Conservation (phyloP, 1,140 invertebrate species). For the Acyrthosiphon pisum region DNA sequence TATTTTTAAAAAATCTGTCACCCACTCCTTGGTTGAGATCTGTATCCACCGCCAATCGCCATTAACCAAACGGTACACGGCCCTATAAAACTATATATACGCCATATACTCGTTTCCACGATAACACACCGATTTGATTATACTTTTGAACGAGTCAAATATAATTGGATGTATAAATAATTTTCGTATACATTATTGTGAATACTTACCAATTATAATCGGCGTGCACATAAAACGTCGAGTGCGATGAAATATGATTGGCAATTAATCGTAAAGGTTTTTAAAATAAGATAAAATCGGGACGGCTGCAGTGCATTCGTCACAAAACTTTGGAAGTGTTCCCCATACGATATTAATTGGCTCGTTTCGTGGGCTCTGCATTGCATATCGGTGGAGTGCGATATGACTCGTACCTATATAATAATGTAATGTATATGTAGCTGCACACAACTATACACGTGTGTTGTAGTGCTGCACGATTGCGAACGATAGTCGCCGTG, state of each 20-base stretch:
- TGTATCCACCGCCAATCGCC: not conserved
- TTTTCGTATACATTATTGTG: not conserved
- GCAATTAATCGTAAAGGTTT: slow-evolving; percentile 12
- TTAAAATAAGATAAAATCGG: not conserved
- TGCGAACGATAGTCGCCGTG: not conserved
- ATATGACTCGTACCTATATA: not conserved
- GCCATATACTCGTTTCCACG: not conserved
- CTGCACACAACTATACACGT: not conserved
- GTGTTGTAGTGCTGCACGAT: not conserved
- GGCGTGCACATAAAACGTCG: not conserved
- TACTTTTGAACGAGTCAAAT: not conserved
- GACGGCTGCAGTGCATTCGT: not conserved
- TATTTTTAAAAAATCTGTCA: not conserved
- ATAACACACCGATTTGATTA: not conserved
- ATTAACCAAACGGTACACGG: not conserved
- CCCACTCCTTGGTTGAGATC: not conserved
- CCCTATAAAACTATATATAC: not conserved
- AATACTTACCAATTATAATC: not conserved
- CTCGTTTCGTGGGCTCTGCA: not conserved
- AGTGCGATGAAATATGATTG: not conserved
- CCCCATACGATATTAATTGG: not conserved
- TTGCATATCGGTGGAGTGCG: not conserved
- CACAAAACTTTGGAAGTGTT: not conserved
- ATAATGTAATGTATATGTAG: not conserved
- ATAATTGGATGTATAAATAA: not conserved